A percentile compares a stretch with the other conserved stretches of the same genome.
Evolutionary conservation across 2,113 vertebrate genomes (phyloP).

Genomic region (Macroglossus sobrinus): DNA sequence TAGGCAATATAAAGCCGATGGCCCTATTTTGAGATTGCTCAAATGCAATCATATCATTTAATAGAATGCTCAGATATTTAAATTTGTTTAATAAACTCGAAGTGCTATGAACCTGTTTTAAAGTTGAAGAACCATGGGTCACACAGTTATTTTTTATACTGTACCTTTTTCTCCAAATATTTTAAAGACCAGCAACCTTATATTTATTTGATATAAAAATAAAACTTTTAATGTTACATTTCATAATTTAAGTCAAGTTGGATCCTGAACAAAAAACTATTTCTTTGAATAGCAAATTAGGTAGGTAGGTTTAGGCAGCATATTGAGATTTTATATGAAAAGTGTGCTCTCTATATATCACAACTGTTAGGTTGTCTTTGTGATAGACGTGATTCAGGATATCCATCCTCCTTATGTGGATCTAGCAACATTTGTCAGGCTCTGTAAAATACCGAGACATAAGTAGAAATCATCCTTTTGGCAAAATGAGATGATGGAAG

Average conservation of each 20-base stretch:
- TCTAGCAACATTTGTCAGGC: not conserved
- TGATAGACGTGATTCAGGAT: not conserved
- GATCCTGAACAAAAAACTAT: not conserved
- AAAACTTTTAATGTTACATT: not conserved
- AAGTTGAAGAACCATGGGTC: not conserved
- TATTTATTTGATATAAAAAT: not conserved
- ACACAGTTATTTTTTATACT: not conserved
- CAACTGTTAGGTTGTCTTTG: not conserved
- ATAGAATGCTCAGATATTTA: not conserved
- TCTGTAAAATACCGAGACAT: not conserved
- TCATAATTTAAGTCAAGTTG: not conserved
- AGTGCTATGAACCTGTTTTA: not conserved
- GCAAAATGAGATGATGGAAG: conserved; percentile 4
- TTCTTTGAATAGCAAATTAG: not conserved
- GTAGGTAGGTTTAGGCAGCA: not conserved
- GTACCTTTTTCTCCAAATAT: not conserved
- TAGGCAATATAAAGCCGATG: not conserved
- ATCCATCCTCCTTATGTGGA: not conserved
- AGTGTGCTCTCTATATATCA: fast-evolving
- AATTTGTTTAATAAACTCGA: not conserved
- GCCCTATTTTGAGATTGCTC: not conserved
- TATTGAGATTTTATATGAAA: not conserved
- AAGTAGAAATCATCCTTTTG: not conserved
- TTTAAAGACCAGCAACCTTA: not conserved
- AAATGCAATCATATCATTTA: not conserved